Percentiles rank a stretch among this genome's conserved stretches.
Conservation (phyloP, 2,797 vertebrate genomes). For the Danio choprae region DNA sequence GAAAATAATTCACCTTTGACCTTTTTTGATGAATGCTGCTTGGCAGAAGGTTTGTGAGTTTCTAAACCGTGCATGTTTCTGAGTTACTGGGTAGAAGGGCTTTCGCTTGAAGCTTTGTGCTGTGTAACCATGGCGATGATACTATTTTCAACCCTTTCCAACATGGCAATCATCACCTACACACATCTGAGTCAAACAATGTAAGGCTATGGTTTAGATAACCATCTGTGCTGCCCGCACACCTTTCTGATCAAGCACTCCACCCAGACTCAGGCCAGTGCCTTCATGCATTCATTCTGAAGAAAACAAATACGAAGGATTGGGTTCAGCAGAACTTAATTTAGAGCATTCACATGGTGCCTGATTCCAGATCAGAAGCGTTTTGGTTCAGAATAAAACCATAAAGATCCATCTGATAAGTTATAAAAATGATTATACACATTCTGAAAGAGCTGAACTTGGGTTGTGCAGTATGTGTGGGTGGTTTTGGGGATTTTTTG, state of each 20-base stretch:
- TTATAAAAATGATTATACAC: background rate
- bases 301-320: background rate
- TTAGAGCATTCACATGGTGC: background rate
- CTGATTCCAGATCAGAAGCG: constrained; percentile 23
- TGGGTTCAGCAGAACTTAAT: background rate
- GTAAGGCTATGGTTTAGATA: constrained; percentile 16
- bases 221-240: background rate
- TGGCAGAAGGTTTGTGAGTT: constrained; percentile 1
- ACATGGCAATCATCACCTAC: constrained; percentile 51
- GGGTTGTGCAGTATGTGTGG: too few species aligned
- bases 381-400: background rate
- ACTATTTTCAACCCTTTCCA: constrained; percentile 46
- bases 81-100: constrained; percentile 64
- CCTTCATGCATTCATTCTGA: background rate
- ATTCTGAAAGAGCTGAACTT: too few species aligned
- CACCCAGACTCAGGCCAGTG: background rate
- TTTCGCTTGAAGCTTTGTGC: constrained; percentile 40
- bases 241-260: constrained; percentile 33
- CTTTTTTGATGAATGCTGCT: background rate
- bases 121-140: constrained; percentile 49
- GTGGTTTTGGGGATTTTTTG: too few species aligned
- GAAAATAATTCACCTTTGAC: background rate
- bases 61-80: constrained; percentile 60
- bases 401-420: background rate
- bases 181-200: constrained; percentile 44